These are phyloP conservation scores for Stigmatopora argus DNA, from an alignment of 2,113 vertebrate species.

Conservation along the genomic window DNA sequence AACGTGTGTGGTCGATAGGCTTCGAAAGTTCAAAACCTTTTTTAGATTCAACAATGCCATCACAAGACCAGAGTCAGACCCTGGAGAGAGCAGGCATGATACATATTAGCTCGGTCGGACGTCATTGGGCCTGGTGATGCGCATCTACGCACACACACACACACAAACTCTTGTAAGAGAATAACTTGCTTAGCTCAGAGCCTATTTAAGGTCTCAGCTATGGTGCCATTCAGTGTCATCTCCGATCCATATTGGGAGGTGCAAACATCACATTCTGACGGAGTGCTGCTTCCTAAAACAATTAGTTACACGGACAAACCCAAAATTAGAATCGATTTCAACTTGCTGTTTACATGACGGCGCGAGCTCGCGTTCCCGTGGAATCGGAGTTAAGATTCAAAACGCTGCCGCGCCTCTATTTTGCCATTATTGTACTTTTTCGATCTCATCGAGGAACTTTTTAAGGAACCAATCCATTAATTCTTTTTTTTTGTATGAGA, in stretches of 20 bases:
- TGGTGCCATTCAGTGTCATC: slow-evolving; percentile 31
- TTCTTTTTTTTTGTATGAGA: not conserved
- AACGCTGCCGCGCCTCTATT: too few relatives aligned
- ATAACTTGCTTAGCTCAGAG: slow-evolving; percentile 42
- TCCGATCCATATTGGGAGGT: slow-evolving; percentile 16
- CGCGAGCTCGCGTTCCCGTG: not conserved
- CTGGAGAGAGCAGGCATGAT: slow-evolving; percentile 46
- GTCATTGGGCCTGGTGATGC: slow-evolving; percentile 51
- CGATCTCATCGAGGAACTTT: not conserved
- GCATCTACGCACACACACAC: slow-evolving; percentile 34
- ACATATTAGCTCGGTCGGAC: slow-evolving; percentile 54
- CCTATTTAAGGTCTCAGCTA: slow-evolving; percentile 45
- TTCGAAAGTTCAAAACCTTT: slow-evolving; percentile 37
- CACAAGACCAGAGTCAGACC: slow-evolving; percentile 40
- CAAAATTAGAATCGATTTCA: not conserved
- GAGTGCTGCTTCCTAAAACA: not conserved
- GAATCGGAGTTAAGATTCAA: not conserved
- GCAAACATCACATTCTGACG: slow-evolving; percentile 1
- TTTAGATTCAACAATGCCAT: slow-evolving; percentile 58
- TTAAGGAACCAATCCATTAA: not conserved
- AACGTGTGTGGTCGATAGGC: slow-evolving; percentile 31
- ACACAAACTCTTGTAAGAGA: slow-evolving; percentile 33
- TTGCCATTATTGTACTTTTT: too few relatives aligned
- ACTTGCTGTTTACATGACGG: not conserved
- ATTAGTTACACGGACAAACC: not conserved